Evolutionary conservation across 2,113 vertebrate species (phyloP).

Genomic region (Clarias gariepinus): DNA sequence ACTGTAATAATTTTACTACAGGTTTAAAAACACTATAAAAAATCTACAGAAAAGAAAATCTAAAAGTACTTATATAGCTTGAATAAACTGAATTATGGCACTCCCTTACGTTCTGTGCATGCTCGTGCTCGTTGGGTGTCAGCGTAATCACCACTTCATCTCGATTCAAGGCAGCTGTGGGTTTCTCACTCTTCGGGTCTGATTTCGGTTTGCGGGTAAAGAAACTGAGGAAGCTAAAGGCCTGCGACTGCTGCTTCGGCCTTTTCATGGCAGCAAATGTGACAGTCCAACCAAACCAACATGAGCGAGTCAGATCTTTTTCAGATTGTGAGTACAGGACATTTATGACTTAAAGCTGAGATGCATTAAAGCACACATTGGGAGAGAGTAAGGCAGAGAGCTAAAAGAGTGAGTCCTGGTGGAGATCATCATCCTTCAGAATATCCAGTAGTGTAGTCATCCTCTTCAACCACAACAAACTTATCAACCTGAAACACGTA

Average conservation of each 20-base stretch:
- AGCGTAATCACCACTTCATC: conserved; percentile 66
- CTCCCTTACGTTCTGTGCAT: conserved; percentile 64
- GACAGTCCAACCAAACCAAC: conserved; percentile 60
- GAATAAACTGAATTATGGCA: neutral
- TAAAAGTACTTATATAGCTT: neutral
- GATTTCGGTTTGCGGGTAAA: conserved; percentile 74
- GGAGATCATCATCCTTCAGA: conserved; percentile 22
- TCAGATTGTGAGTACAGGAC: conserved; percentile 27
- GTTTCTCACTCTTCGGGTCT: conserved; percentile 60
- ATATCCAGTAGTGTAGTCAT: neutral
- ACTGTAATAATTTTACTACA: too few species aligned
- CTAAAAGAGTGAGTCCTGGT: neutral
- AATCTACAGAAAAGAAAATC: too few species aligned
- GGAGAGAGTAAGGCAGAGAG: conserved; percentile 12
- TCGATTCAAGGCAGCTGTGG: conserved; percentile 51
- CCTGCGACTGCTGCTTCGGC: conserved; percentile 70
- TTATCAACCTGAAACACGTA: neutral
- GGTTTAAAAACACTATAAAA: too few species aligned
- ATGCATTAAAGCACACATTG: neutral
- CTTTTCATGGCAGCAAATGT: conserved; percentile 72
- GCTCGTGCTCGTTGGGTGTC: conserved; percentile 64
- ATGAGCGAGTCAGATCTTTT: conserved; percentile 59
- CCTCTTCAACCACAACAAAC: neutral
- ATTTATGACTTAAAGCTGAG: conserved; percentile 25
- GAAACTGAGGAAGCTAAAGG: conserved; percentile 75